phyloP scores from a whole-genome alignment of 2,888 invertebrate species.

The Machimus rusticus region DNA sequence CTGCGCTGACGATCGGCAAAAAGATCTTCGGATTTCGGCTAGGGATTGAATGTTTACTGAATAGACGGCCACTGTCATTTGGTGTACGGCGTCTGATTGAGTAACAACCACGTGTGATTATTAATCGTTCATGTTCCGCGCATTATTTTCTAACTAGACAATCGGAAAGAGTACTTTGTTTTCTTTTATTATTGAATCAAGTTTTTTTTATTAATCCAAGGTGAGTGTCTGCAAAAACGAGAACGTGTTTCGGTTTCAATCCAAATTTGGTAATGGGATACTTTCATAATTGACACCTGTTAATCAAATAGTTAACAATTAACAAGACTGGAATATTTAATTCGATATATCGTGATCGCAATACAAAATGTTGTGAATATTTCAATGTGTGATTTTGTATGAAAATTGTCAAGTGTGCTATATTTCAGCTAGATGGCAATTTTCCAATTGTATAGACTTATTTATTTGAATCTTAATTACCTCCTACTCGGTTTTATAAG shows the following conservation, averaged over 20 bases:
- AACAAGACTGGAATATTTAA: not conserved
- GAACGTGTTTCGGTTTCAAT: not conserved
- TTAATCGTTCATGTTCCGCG: not conserved
- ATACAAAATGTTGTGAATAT: not conserved
- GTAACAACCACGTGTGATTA: constrained; percentile 6
- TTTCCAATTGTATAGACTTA: not conserved
- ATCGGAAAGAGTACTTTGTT: not conserved
- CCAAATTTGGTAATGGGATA: not conserved
- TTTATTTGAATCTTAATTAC: not conserved
- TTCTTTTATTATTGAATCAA: not conserved
- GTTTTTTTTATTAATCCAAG: not conserved
- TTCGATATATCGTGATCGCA: not conserved
- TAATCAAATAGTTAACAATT: not conserved
- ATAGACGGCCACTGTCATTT: not conserved
- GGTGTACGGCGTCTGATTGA: not conserved
- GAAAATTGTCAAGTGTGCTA: not conserved
- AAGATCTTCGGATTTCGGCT: not conserved
- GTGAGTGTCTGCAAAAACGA: constrained; percentile 10
- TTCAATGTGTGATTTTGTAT: not conserved
- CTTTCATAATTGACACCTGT: constrained; percentile 3
- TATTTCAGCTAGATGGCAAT: not conserved
- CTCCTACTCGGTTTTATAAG: not conserved
- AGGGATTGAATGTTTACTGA: not conserved
- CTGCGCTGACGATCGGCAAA: not conserved
- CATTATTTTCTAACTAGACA: not conserved